phyloP scores from a whole-genome alignment of 2,797 vertebrate species.

The Macroramphosus scolopax region DNA sequence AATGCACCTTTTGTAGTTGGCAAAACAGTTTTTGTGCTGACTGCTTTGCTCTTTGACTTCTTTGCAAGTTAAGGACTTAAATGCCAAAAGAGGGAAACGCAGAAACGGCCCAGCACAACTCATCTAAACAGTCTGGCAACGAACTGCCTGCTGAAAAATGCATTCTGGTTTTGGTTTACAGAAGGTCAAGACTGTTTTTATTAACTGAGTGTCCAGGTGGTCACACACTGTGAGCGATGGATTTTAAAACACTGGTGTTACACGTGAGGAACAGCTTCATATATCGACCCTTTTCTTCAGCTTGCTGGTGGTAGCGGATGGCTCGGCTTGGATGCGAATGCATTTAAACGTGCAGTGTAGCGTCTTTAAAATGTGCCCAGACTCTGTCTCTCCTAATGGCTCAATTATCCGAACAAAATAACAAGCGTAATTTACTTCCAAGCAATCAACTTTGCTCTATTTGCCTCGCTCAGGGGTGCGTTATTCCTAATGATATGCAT shows the following conservation, averaged over 20 bases:
- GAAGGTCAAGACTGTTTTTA: slow-evolving; percentile 17
- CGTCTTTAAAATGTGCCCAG: slow-evolving; percentile 23
- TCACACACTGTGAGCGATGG: slow-evolving; percentile 11
- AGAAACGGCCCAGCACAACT: too few species aligned
- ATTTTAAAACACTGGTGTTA: slow-evolving; percentile 1
- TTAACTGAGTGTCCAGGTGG: not conserved
- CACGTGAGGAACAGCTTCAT: too few species aligned
- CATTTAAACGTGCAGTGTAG: too few species aligned
- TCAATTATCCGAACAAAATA: slow-evolving; percentile 58
- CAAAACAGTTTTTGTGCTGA: too few species aligned
- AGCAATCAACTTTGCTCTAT: slow-evolving; percentile 49
- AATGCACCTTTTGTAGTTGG: too few species aligned
- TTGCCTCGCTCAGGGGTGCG: slow-evolving; percentile 26
- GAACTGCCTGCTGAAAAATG: slow-evolving; percentile 21
- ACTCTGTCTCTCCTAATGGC: slow-evolving; percentile 25
- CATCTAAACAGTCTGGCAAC: slow-evolving; percentile 1
- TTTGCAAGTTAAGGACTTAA: too few species aligned
- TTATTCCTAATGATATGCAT: slow-evolving; percentile 35
- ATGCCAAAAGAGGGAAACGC: too few species aligned
- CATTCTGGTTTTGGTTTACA: slow-evolving; percentile 16
- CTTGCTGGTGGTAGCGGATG: too few species aligned
- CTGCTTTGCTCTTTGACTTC: too few species aligned
- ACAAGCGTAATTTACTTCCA: slow-evolving; percentile 34
- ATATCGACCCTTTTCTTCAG: too few species aligned
- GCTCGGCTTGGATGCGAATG: not conserved